A percentile compares a stretch with the other conserved stretches of the same genome.
Evolutionary conservation across 2,888 invertebrate genomes (phyloP).

Genomic region (Melinaea marsaeus): DNA sequence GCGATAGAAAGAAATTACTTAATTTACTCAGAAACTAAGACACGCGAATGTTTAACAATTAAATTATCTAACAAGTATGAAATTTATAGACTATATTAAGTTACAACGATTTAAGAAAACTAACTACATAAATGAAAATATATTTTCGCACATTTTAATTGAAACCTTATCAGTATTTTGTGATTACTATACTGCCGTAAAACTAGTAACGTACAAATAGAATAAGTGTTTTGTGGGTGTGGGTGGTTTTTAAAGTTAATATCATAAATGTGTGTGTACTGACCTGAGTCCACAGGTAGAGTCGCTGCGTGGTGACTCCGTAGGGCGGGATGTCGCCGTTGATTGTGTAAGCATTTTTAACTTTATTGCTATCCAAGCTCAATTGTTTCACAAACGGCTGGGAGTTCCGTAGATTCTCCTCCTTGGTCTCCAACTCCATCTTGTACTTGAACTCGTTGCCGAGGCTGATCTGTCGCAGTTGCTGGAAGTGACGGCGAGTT

Average conservation of each 20-base stretch:
- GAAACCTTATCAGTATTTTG: too few relatives aligned
- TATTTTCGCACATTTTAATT: too few relatives aligned
- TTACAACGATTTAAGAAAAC: too few relatives aligned
- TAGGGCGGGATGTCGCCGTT: conserved; percentile 69
- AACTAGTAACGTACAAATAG: too few relatives aligned
- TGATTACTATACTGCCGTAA: too few relatives aligned
- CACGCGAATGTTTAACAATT: too few relatives aligned
- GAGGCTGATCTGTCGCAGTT: conserved; percentile 79
- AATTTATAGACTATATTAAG: too few relatives aligned
- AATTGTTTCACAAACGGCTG: conserved; percentile 80
- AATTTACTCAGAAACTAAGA: too few relatives aligned
- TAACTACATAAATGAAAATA: too few relatives aligned
- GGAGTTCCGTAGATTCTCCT: conserved; percentile 79
- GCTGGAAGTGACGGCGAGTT: conserved; percentile 79
- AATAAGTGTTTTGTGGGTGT: background rate
- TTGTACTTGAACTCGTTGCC: conserved; percentile 80
- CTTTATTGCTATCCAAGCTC: conserved; percentile 78
- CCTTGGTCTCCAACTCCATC: conserved; percentile 81
- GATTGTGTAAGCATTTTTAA: conserved; percentile 67
- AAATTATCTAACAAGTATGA: too few relatives aligned
- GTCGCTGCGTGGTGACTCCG: conserved; percentile 75
- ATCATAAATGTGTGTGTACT: conserved; percentile 28
- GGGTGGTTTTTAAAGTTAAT: conserved; percentile 1
- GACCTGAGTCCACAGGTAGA: conserved; percentile 69
- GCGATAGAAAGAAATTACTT: too few relatives aligned